Percentiles rank a stretch among this genome's conserved stretches.
Evolutionary conservation across 1,140 invertebrate species (phyloP).

Genomic region (Kradibia gibbosae): DNA sequence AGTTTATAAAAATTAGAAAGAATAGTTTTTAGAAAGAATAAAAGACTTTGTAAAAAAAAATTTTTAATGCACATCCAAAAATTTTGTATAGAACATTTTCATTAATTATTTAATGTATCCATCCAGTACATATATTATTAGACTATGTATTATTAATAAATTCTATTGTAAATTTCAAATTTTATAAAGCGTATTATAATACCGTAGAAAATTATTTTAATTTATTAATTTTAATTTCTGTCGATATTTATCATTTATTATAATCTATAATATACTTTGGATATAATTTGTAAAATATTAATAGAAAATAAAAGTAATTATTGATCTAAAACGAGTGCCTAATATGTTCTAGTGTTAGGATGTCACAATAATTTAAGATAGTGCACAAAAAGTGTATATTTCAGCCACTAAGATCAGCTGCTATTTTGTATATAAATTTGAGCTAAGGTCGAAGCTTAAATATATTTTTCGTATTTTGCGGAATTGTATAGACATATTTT

Average conservation of each 20-base stretch:
- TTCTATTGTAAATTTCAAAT: not conserved
- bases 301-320: conserved; percentile 8
- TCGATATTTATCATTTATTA: conserved; percentile 6
- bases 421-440: conserved; percentile 45
- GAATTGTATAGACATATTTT: conserved; percentile 54
- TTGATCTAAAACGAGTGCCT: conserved; percentile 31
- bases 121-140: not conserved
- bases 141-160: not conserved
- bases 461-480: conserved; percentile 45
- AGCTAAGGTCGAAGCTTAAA: conserved; percentile 19
- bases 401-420: conserved; percentile 18
- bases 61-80: not conserved
- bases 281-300: conserved; percentile 10
- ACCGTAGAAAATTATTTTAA: not conserved
- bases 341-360: conserved; percentile 46
- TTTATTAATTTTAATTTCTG: not conserved
- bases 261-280: not conserved
- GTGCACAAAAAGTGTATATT: not conserved
- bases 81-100: not conserved
- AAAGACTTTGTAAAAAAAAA: not conserved
- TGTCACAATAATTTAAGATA: conserved; percentile 19
- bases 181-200: not conserved
- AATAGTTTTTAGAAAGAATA: not conserved
- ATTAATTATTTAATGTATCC: too few species aligned
- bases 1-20: not conserved